A percentile compares a stretch with the other conserved stretches of the same genome.
These are phyloP conservation scores for Spilosoma lubricipeda DNA, from an alignment of 2,888 invertebrate species.

Conservation along the genomic window DNA sequence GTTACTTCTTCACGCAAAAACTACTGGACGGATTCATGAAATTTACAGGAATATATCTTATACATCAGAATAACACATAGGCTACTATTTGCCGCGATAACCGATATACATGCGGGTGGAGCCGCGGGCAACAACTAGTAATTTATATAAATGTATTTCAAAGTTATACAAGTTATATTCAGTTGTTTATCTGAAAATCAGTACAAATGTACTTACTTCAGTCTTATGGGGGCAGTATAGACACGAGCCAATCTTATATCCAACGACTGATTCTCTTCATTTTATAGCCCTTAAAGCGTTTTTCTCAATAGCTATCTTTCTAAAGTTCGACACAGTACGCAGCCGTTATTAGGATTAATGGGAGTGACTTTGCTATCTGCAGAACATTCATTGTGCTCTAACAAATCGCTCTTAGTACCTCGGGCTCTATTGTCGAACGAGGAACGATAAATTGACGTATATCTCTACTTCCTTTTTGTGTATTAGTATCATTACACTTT, in stretches of 20 bases:
- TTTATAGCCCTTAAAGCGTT: constrained; percentile 27
- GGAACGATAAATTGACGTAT: constrained; percentile 44
- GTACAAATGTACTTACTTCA: background rate
- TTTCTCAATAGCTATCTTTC: constrained; percentile 34
- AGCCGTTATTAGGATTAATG: constrained; percentile 56
- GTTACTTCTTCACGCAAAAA: too few species aligned
- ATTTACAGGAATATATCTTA: too few species aligned
- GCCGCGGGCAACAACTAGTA: too few species aligned
- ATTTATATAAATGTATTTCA: background rate
- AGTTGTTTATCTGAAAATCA: background rate
- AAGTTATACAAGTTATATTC: background rate
- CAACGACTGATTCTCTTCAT: constrained; percentile 14
- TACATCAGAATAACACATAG: too few species aligned
- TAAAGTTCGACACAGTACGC: constrained; percentile 43
- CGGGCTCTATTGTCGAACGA: constrained; percentile 43
- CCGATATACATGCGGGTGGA: too few species aligned
- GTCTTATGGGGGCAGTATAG: background rate
- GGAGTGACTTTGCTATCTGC: constrained; percentile 53
- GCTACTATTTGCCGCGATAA: too few species aligned
- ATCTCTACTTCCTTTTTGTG: constrained; percentile 29
- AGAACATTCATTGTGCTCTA: constrained; percentile 50
- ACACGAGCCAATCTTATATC: background rate
- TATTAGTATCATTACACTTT: constrained; percentile 8
- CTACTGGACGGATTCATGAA: too few species aligned
- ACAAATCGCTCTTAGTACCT: constrained; percentile 54